phyloP scores from a whole-genome alignment of 2,113 vertebrate species.

The Ailuropoda melanoleuca region DNA sequence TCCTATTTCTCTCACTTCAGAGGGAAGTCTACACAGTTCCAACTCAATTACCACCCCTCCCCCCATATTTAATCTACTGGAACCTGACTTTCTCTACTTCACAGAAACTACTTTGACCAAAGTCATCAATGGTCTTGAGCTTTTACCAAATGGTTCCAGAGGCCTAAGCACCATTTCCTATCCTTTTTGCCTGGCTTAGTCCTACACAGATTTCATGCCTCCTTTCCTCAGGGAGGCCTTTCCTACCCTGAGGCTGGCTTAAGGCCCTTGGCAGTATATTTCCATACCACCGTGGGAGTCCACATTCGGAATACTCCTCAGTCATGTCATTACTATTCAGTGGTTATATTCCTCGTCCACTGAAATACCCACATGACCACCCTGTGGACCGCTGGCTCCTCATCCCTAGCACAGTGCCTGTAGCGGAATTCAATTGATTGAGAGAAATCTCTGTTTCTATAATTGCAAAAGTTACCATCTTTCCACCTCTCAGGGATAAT shows the following conservation, averaged over 20 bases:
- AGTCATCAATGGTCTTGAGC: background rate
- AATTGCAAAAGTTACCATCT: background rate
- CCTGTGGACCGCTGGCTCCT: background rate
- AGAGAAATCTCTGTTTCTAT: background rate
- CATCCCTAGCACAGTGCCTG: background rate
- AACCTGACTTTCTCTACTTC: background rate
- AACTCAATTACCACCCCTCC: background rate
- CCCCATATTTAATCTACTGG: background rate
- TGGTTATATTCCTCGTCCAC: background rate
- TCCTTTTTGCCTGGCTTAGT: background rate
- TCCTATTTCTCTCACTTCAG: constrained; percentile 1
- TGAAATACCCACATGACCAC: background rate
- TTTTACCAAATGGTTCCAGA: background rate
- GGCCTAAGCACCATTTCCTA: background rate
- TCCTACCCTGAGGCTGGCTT: background rate
- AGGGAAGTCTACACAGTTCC: background rate
- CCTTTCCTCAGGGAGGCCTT: background rate
- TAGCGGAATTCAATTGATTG: background rate
- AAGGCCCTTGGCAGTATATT: background rate
- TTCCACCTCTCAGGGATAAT: background rate
- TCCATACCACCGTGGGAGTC: background rate
- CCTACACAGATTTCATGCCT: background rate
- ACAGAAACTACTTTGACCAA: background rate
- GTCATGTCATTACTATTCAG: background rate
- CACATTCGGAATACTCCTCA: background rate